Base-by-base conservation (phyloP, 2,888 invertebrate species). In the Drosophila eohydei region DNA sequence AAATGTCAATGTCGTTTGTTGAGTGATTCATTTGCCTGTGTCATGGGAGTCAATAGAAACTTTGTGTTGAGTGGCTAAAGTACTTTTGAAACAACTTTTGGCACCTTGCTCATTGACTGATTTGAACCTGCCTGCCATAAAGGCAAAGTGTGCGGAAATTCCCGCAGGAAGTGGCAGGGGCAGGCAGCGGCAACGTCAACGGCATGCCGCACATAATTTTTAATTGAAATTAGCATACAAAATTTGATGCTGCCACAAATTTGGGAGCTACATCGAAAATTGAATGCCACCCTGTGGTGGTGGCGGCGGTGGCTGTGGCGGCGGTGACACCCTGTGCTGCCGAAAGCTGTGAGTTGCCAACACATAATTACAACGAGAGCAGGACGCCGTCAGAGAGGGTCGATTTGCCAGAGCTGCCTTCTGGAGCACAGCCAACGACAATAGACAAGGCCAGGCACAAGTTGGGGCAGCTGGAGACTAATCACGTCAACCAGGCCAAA, bases 221-320 rank as follows among this genome's bases (percentile, higher is more conserved):
- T 86, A 86, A 86, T 86, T 83, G 86, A 86, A 83, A 83, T 83
- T 83, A 83, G 71, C 83, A 81, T 83, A 68, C 57, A 56, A 70
- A 85, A 78, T 81, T 78, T 60, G 62, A 71, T 67, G 82, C 57
- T 67, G 60, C 78, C 82, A 51, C 81, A 52, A 66, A 63, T 72
- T 78, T 74, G 60, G 57, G 57, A 6, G 44, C 69, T 63, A 26
- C 40, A 62, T 46, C 50, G 41, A 14, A 43, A 71, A 41, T 48
- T 59, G 59, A 71, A 57, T 63, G 57, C 41, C 76, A 50, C 34
- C n/a, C 71, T 61, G 70, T 43, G 64, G 74, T 66, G 55, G 14
- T 44, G 38, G 14, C 2, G 21, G 9, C 9, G 41, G 16, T 21
- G 11, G 21, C n/a, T n/a, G n/a, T 6, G 30, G 4, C 7, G 30